Conservation (phyloP, 2,113 vertebrate genomes). For the Xenopus tropicalis region UCB_Xtro_10.0 CM004443.2:197062501-197063000, state of each 20-base stretch:
- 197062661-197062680: no score
- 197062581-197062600: no score
- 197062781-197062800: conserved; percentile 96
- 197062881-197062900: no score
- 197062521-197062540: conserved; percentile 96
- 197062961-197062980: no score
- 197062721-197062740: conserved; percentile 83
- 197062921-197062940: no score
- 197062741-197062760: conserved; percentile 93
- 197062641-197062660: no score
- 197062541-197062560: conserved; percentile 93
- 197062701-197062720: neutral
- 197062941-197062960: no score
- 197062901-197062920: no score
- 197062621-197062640: no score
- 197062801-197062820: conserved; percentile 97
- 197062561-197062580: conserved; percentile 73
- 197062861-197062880: no score
- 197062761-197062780: conserved; percentile 93
- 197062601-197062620: no score
- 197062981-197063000: conserved; percentile 64
- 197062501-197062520: conserved; percentile 95
- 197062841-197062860: neutral
- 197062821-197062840: conserved; percentile 68
- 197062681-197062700: neutral